Conservation (phyloP, 2,113 vertebrate genomes). For the Myiopsitta monachus region DNA sequence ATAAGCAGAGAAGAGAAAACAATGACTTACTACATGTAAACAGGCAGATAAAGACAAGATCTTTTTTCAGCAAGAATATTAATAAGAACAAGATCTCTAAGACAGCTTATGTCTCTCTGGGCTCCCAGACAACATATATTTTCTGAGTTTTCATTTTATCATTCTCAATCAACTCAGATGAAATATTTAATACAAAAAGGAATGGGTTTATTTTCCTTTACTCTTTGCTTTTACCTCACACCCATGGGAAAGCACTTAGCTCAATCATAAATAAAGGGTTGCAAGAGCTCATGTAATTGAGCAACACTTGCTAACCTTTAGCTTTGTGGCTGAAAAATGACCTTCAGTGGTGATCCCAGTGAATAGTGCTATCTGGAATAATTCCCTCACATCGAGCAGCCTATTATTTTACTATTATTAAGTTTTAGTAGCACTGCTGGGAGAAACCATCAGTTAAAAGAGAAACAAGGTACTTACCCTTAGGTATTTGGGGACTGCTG, state of each 20-base stretch:
- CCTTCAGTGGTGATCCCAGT: conserved; percentile 22
- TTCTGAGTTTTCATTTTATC: conserved; percentile 18
- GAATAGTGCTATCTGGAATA: conserved; percentile 37
- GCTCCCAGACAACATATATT: not conserved
- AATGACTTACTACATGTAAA: conserved; percentile 3
- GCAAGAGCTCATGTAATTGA: conserved; percentile 14
- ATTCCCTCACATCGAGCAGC: conserved; percentile 15
- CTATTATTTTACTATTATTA: conserved; percentile 61
- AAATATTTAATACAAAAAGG: conserved; percentile 41
- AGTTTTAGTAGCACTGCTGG: conserved; percentile 41
- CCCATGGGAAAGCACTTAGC: not conserved
- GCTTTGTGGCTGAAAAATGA: conserved; percentile 39
- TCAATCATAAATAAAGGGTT: conserved; percentile 49
- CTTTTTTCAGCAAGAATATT: not conserved
- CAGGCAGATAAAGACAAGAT: not conserved
- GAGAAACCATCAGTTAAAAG: conserved; percentile 39
- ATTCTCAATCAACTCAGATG: conserved; percentile 19
- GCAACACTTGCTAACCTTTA: conserved; percentile 49
- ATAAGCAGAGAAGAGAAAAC: conserved; percentile 24
- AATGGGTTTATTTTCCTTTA: conserved; percentile 40
- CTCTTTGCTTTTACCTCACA: conserved; percentile 26
- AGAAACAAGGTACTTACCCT: conserved; percentile 40
- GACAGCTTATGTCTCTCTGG: not conserved
- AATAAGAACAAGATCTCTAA: not conserved
- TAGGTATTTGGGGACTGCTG: not conserved